These are phyloP conservation scores for Cancer borealis DNA, from an alignment of 2,888 invertebrate species.

Conservation along the genomic window DNA sequence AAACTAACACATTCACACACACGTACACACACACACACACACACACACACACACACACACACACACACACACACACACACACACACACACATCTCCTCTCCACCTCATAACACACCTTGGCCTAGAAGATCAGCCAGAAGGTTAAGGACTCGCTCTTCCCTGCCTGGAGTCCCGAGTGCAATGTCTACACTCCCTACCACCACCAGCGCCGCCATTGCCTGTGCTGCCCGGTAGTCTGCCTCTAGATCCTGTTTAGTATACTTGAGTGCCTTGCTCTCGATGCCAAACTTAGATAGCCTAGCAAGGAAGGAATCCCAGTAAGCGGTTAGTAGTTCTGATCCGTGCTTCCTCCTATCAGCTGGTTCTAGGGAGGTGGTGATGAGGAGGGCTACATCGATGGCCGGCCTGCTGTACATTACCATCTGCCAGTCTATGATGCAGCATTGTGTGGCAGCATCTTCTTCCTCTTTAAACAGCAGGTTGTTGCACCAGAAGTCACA, in stretches of 20 bases:
- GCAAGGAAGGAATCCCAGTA: constrained; percentile 86
- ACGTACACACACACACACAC: neutral
- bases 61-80: constrained; percentile 15
- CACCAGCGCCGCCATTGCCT: constrained; percentile 87
- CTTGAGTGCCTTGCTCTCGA: constrained; percentile 81
- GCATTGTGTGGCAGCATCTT: constrained; percentile 82
- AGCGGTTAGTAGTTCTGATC: constrained; percentile 84
- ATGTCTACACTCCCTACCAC: constrained; percentile 91
- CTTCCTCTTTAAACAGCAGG: constrained; percentile 84
- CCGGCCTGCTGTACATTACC: constrained; percentile 86
- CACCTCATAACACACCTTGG: constrained; percentile 84
- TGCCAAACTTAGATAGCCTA: constrained; percentile 84
- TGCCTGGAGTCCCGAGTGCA: constrained; percentile 87
- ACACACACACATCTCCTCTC: neutral
- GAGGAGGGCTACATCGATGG: constrained; percentile 87
- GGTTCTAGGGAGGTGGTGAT: constrained; percentile 87
- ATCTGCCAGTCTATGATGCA: constrained; percentile 91
- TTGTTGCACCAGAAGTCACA: constrained; percentile 93
- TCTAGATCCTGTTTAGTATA: constrained; percentile 83
- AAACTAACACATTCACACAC: neutral
- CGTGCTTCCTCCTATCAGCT: constrained; percentile 84
- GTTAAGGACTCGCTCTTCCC: constrained; percentile 88
- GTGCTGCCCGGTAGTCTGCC: constrained; percentile 84
- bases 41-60: neutral
- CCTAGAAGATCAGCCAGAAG: constrained; percentile 87